Evolutionary conservation across 1,140 invertebrate species (phyloP), one percentile per base, ranked within the genome.

Genomic region (Lepidurus arcticus): DNA sequence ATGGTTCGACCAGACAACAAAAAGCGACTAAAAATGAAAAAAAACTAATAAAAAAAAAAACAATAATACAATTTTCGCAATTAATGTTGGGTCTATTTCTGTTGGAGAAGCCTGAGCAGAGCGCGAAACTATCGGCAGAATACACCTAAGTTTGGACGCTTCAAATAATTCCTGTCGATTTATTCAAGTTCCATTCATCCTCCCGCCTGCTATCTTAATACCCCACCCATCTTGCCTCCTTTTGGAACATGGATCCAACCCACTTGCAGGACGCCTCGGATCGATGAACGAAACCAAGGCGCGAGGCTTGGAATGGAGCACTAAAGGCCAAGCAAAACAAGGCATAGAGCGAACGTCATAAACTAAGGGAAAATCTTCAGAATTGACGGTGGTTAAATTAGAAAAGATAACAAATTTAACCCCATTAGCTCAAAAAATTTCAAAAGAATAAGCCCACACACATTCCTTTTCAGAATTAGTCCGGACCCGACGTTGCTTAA

Each of bases 291-390:
- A 65, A 65, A 65, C 53, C 53, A 65, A 65, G 53, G 53, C 53
- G 53, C 53, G 53, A 65, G 53, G 53, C 53, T 65, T 65, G 53
- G 53, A 65, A 65, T 65, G 21, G 53, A 65, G 53, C 13, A 65
- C 53, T 65, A 65, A 65, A 65, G 53, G 53, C 53, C 53, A 65
- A 65, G 53, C 53, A 65, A 65, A 65, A 65, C 53, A 21, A 65
- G 53, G 53, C 53, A 21, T 65, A 65, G 16, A 65, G 53, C 53
- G 53, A 65, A 65, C 16, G 53, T 1, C 21, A 65, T 65, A 65
- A 65, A 65, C 53, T 7, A 44, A 11, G 11, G 1, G 8, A 16
- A 44, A 44, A 44, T 42, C 42, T 42, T 16, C 34, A 13, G 24
- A 75, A 44, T 7, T 24, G 24, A 44, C 9, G 74, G 74, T 16